A percentile compares a stretch with the other conserved stretches of the same genome.
Conservation (phyloP, 2,113 vertebrate genomes). For the Rhipidura dahli region DNA sequence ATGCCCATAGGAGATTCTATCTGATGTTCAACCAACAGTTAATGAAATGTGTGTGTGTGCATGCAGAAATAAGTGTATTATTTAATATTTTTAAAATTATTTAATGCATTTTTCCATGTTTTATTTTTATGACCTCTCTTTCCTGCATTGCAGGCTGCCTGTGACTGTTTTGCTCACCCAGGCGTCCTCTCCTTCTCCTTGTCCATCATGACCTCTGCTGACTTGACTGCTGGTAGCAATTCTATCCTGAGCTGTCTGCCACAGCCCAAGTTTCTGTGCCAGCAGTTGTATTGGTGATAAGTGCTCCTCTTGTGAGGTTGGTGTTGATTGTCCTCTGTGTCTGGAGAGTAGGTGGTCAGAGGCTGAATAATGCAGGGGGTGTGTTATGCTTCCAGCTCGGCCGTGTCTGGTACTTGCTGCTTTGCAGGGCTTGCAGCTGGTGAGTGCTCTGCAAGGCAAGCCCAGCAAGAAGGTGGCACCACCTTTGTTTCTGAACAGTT, state of each 20-base stretch:
- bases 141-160: neutral
- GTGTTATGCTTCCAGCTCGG: neutral
- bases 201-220: neutral
- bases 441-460: neutral
- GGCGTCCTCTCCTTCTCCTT: neutral
- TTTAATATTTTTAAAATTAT: neutral
- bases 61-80: neutral
- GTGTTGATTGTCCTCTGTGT: neutral
- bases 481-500: no score
- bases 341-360: neutral
- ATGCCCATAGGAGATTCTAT: neutral
- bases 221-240: neutral
- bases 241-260: neutral
- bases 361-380: neutral
- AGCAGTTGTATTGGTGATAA: neutral
- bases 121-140: neutral
- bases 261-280: neutral
- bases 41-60: neutral
- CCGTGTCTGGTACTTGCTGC: fast-evolving
- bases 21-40: neutral
- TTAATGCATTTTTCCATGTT: neutral
- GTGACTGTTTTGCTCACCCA: neutral
- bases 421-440: neutral
- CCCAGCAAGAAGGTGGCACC: neutral
- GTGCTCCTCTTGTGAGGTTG: neutral